phyloP scores from a whole-genome alignment of 2,888 invertebrate genomes.

The Yponomeuta malinellus region DNA sequence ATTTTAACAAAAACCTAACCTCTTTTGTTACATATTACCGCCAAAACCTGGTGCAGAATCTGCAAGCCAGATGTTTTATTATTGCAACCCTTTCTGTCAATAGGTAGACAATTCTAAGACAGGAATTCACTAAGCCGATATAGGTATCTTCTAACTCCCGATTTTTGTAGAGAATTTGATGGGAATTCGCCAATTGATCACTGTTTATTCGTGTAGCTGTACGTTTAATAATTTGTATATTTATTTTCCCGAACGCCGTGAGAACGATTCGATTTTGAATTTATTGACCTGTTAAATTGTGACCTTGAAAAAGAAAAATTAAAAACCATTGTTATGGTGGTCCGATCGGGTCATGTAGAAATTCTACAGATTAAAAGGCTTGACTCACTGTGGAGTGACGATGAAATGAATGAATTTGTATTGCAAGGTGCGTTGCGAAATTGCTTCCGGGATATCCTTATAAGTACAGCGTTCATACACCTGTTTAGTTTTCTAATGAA shows the following conservation, averaged over 20 bases:
- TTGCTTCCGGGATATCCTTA: constrained; percentile 14
- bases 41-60: constrained; percentile 12
- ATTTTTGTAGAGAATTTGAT: too few relatives aligned
- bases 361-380: background rate
- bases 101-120: too few relatives aligned
- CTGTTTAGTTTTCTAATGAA: background rate
- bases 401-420: constrained; percentile 6
- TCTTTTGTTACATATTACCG: background rate
- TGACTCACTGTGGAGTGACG: background rate
- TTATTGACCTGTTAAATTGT: too few relatives aligned
- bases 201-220: too few relatives aligned
- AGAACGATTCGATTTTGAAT: background rate
- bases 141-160: too few relatives aligned
- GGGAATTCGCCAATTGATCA: too few relatives aligned
- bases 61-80: constrained; percentile 14
- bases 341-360: too few relatives aligned
- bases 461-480: background rate
- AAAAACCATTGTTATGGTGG: too few relatives aligned
- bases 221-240: too few relatives aligned
- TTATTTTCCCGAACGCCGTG: background rate
- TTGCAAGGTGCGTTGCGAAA: constrained; percentile 10
- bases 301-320: too few relatives aligned
- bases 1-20: background rate
- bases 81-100: constrained; percentile 9
- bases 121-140: too few relatives aligned